These are phyloP conservation scores for Ostrea denselamellosa DNA, from an alignment of 1,140 invertebrate species.

Conservation along the genomic window DNA sequence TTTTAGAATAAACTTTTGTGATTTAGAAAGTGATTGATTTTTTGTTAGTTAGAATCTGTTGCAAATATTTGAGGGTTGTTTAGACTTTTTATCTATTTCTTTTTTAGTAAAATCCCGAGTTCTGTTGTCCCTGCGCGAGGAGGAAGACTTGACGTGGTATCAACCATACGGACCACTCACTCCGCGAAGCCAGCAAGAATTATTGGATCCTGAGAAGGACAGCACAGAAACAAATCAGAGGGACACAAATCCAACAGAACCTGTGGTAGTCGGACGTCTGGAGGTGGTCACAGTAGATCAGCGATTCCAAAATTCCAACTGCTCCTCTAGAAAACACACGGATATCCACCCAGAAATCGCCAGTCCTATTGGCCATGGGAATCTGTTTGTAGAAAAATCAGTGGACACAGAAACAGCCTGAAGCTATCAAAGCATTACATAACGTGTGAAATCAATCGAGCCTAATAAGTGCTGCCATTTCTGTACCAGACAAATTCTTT, in stretches of 20 bases:
- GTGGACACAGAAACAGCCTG: slow-evolving; percentile 39
- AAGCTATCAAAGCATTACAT: background rate
- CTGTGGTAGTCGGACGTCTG: slow-evolving; percentile 33
- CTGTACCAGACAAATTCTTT: background rate
- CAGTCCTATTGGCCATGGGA: slow-evolving; percentile 44
- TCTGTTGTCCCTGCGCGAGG: slow-evolving; percentile 70
- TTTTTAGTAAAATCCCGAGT: slow-evolving; percentile 74
- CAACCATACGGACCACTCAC: slow-evolving; percentile 59
- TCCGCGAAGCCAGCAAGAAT: slow-evolving; percentile 31
- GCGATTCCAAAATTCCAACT: slow-evolving; percentile 43
- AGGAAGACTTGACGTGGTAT: slow-evolving; percentile 64
- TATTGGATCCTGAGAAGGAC: slow-evolving; percentile 25
- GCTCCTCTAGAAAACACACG: background rate
- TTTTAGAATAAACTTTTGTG: background rate
- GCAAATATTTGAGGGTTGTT: background rate
- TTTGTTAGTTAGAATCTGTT: background rate
- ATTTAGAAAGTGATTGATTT: no score
- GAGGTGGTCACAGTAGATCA: slow-evolving; percentile 55
- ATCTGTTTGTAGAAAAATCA: slow-evolving; percentile 21
- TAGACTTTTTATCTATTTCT: slow-evolving; percentile 36
- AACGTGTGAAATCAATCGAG: background rate
- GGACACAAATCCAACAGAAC: background rate
- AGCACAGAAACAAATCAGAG: background rate
- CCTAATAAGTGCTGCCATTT: background rate
- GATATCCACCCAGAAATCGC: slow-evolving; percentile 54